Evolutionary conservation across 2,797 vertebrate genomes (phyloP), one percentile per base, ranked within the genome.

Genomic region (Botia almorhae): DNA sequence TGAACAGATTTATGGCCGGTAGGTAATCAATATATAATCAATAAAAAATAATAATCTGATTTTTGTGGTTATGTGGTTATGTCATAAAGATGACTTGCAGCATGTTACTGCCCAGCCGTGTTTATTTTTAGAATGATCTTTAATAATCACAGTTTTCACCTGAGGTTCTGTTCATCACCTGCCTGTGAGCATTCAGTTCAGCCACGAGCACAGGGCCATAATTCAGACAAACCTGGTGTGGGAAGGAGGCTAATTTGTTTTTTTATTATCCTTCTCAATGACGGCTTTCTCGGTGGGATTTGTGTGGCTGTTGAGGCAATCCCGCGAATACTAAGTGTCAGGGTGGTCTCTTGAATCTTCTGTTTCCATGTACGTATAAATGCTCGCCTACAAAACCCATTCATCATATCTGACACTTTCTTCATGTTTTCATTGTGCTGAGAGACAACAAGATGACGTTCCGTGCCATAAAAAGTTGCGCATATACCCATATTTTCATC

Each of bases 201-300:
- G 83, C 69, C 26, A 76, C 61, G 63, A 74, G 48, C 39, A 21
- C 74, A 64, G 58, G 81, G 83, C 74, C 87, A 92, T 92, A 92
- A 91, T 92, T 92, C 88, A 90, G 81, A 53, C 82, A 85, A 86
- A 84, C 17, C 2, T 14, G 50, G 87, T 81, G 87, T 78, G 88
- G 81, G 86, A 86, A 74, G 83, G 85, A 80, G 85, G 80, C 84
- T 85, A 80, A 83, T 79, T 82, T 56, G 82, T 82, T 82, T 80
- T 82, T 83, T 84, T 82, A 80, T 89, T 83, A 80, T 85, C 82
- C 88, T 85, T 64, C 83, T 86, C 91, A 93, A 92, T 92, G 92
- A 91, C 88, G 83, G 81, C 85, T 39, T 61, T n/a, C 81, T 81
- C 87, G 90, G 89, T 89, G 82, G 82, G 85, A 85, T 83, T 83